Base-by-base conservation (phyloP, 1,140 invertebrate species). In the Venturia canescens region DNA sequence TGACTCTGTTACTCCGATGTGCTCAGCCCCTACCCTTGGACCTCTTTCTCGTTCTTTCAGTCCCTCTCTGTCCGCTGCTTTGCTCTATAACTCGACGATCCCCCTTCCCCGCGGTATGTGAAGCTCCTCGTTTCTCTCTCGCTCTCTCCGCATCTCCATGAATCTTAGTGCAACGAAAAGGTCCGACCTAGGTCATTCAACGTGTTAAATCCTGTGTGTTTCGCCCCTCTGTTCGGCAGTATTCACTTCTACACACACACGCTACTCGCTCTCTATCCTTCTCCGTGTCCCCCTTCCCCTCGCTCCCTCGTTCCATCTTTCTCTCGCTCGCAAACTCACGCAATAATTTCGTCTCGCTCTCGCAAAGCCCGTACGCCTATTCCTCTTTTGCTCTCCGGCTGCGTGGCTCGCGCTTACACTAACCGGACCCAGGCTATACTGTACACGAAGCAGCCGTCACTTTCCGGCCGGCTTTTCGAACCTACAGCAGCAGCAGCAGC, bases 391-490 rank as follows among this genome's bases (percentile, higher is more conserved):
- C 77, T 71, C 72, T 81, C 80, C 70, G 72, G 60, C 80, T 76
- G 75, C 72, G 84, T 82, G 81, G 70, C 72, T 69, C 66, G 66
- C 27, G 66, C 29, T 69, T 69, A 31, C 26, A 83, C 67, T 63
- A 82, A 66, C 69, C 67, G 76, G 78, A 74, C 76, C 63, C 48
- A 71, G 76, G 66, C 53, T 60, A 67, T 79, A 81, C 53, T 60
- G 50, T 79, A 81, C 81, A 74, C 80, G 80, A 82, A 84, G 85
- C 85, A 85, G 86, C 85, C 85, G 79, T 83, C 83, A 85, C 87
- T 87, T 86, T 88, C 86, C 87, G 85, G 85, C 86, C 86, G 86
- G 88, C 86, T 87, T 86, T 84, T 87, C 84, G 74, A 74, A 82
- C 82, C 76, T 82, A 4, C 71, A 21, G 66, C 21, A 71, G 78